Evolutionary conservation across 2,888 invertebrate genomes (phyloP), one percentile per base, ranked within the genome.

Genomic region (Julus scandinavius): DNA sequence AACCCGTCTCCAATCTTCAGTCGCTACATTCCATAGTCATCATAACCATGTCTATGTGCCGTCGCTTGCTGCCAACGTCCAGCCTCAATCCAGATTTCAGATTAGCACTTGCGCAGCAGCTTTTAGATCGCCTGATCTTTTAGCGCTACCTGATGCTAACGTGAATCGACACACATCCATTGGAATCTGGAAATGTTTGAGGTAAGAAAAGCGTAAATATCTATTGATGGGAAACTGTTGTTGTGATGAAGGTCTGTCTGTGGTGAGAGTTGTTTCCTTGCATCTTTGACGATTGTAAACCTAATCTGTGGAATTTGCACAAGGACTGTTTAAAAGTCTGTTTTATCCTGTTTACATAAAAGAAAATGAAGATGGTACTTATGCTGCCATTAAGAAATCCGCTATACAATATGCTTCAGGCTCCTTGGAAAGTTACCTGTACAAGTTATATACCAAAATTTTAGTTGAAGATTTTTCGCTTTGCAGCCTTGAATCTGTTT

Each of bases 1-100:
- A 93, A 99, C 99, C 15, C 95, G 99, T 49, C 94, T 98, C 90
- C 99, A 99, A 93, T 99, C 99, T 41, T 98, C 98, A 7, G 95
- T 95, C 90, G 96, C 95, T 15, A 89, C 89, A 84, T 89, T 89
- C 88, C 87, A n/a, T 72, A 40, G 1, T 50, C 86, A 86, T 13
- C 45, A 85, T 29, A 45, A 85, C 85, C 87, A 87, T 83, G 89
- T 87, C 87, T 88, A 49, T 89, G 89, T 88, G 41, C 87, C 17
- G 80, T 88, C 15, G 87, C 88, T 54, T 49, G 41, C 72, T 50
- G 38, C 89, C 40, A 87, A 63, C 29, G 41, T 85, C 17, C 86
- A 86, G 17, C 87, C 89, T 88, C 89, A 40, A 85, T 89, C 87
- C 1, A 87, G 80, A 87, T 89, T 87, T 87, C 89, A 2, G 89